Percentiles rank a stretch among this genome's conserved stretches.
Conservation (phyloP, 2,888 invertebrate genomes). For the Chorisops tibialis region DNA sequence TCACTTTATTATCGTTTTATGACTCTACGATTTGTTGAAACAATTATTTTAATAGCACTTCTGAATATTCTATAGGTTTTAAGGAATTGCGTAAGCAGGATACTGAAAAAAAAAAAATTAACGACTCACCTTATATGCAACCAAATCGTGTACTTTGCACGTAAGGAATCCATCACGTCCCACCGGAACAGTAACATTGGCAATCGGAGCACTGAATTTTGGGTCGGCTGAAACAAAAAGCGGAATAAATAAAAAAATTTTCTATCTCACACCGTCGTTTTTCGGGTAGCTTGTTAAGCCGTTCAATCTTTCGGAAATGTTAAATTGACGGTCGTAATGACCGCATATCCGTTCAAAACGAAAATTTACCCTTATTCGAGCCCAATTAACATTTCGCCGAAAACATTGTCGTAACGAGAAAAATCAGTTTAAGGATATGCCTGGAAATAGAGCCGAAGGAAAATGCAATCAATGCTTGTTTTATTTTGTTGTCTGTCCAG, state of each 20-base stretch:
- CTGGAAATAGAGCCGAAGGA: neutral
- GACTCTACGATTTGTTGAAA: no score
- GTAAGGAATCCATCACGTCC: conserved; percentile 79
- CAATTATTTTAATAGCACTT: no score
- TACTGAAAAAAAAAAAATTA: no score
- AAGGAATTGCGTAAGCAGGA: no score
- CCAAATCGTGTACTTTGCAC: conserved; percentile 79
- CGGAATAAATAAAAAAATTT: neutral
- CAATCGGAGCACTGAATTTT: conserved; percentile 76
- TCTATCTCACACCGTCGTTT: neutral
- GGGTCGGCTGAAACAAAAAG: conserved; percentile 65
- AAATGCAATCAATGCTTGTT: neutral
- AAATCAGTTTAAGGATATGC: neutral
- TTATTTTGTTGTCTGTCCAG: conserved; percentile 26
- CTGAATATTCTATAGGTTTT: no score
- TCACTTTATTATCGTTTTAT: no score
- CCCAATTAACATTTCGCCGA: conserved; percentile 22
- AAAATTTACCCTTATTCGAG: conserved; percentile 2
- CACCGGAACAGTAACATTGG: conserved; percentile 78
- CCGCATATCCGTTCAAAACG: neutral
- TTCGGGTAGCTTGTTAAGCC: conserved; percentile 25
- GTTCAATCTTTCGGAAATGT: conserved; percentile 31
- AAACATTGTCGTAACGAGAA: neutral
- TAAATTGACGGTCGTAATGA: conserved; percentile 28
- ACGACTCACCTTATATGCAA: conserved; percentile 69